Percentiles rank a stretch among this genome's conserved stretches.
Evolutionary conservation across 2,888 invertebrate species (phyloP).

Genomic region (Rhagonycha lutea): DNA sequence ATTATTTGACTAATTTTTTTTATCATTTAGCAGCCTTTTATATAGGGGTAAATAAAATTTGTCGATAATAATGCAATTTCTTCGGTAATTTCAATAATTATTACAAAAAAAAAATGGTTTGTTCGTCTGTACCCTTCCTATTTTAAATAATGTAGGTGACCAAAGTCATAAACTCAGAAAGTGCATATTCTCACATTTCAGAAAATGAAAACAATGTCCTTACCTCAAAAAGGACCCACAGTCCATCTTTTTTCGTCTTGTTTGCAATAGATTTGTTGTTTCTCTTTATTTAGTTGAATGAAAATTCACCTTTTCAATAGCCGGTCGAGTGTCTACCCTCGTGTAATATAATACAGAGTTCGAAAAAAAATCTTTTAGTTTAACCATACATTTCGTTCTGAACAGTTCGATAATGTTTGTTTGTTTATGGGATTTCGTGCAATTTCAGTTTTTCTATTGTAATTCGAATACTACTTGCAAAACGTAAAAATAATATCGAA

Average conservation of each 20-base stretch:
- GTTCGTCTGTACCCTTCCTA: too few species aligned
- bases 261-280: background rate
- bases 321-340: constrained; percentile 31
- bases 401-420: constrained; percentile 26
- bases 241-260: constrained; percentile 10
- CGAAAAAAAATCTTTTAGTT: constrained; percentile 34
- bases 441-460: constrained; percentile 2
- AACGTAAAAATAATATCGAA: background rate
- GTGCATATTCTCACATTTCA: constrained; percentile 48
- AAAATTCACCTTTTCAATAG: constrained; percentile 31
- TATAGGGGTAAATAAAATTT: too few species aligned
- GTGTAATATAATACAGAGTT: constrained; percentile 36
- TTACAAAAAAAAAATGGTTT: too few species aligned
- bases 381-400: constrained; percentile 33
- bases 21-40: too few species aligned
- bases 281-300: constrained; percentile 10
- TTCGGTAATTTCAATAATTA: too few species aligned
- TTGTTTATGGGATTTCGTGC: background rate
- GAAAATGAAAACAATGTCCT: constrained; percentile 31
- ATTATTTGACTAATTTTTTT: too few species aligned
- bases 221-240: constrained; percentile 21
- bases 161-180: constrained; percentile 38
- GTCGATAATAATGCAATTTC: too few species aligned
- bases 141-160: too few species aligned
- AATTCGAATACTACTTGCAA: background rate